A percentile compares a stretch with the other conserved stretches of the same genome.
phyloP scores from a whole-genome alignment of 2,113 vertebrate species.

The Capreolus pygargus region DNA sequence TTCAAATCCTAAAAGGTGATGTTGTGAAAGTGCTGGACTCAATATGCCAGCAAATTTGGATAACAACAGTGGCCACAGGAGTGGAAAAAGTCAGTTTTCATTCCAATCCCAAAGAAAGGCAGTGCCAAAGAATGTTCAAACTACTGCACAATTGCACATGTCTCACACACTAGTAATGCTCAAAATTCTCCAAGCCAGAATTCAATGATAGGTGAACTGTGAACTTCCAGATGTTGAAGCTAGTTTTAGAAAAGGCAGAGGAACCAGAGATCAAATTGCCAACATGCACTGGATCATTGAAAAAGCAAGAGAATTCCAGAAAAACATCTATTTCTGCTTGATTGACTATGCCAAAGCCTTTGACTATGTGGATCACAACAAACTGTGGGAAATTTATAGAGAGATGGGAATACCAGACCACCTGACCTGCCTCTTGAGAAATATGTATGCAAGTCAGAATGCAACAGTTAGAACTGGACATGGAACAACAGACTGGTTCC shows the following conservation, averaged over 20 bases:
- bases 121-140: background rate
- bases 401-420: background rate
- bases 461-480: background rate
- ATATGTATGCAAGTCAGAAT: background rate
- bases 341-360: background rate
- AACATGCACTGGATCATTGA: rapidly evolving
- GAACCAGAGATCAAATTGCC: background rate
- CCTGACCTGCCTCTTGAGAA: background rate
- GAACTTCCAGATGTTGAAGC: background rate
- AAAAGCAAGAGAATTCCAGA: background rate
- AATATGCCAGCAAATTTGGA: background rate
- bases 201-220: rapidly evolving
- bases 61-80: rapidly evolving
- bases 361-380: background rate
- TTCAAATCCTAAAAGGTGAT: background rate
- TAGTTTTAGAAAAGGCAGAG: background rate
- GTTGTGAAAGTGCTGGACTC: background rate
- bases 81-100: background rate
- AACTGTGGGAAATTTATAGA: background rate
- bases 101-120: background rate
- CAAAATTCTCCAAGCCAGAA: background rate
- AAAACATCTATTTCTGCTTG: background rate
- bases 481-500: background rate
- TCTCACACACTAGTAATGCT: background rate
- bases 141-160: background rate